Evolutionary conservation across 1,140 invertebrate species (phyloP), one percentile per base, ranked within the genome.

Genomic region (Conopomorpha cramerella): DNA sequence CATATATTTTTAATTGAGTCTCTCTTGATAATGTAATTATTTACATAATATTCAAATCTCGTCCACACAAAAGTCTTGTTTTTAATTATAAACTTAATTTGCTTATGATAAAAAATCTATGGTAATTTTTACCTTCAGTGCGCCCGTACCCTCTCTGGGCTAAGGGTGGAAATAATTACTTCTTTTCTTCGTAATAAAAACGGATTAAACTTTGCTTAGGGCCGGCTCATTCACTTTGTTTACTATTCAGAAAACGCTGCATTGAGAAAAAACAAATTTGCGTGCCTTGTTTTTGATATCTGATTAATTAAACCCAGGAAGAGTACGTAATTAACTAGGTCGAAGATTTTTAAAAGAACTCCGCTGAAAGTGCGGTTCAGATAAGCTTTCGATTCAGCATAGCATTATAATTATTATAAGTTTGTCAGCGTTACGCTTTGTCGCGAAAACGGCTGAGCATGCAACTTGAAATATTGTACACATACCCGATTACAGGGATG

Each of bases 61-160:
- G 51, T 64, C 65, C 65, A 74, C 70, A 70, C 66, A 71, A 61
- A 74, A 74, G 57, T 71, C 61, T 59, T 71, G 66, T 63, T 68
- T 71, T 74, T 74, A 71, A 71, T 71, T 74, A 71, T 74, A 74
- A 71, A 72, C 65, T 71, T 74, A 71, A 74, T 74, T 74, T 74
- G 49, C 61, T 71, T 74, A 74, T 74, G 66, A 68, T 74, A 74
- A n/a, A n/a, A 11, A 74, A 74, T 74, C 68, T 73, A 73, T 73
- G 70, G 66, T 67, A 74, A 74, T 74, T 15, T 74, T 67, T 70
- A 72, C 66, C 66, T 74, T 63, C 50, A 52, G 19, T 1, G n/a
- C n/a, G n/a, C n/a, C n/a, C n/a, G n/a, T n/a, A 67, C 64, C 70
- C 70, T 71, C 65, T 67, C n/a, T 55, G 63, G 50, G 52, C 53